Base-by-base conservation (phyloP, 1,140 invertebrate species). In the Hycleus cichorii region DNA sequence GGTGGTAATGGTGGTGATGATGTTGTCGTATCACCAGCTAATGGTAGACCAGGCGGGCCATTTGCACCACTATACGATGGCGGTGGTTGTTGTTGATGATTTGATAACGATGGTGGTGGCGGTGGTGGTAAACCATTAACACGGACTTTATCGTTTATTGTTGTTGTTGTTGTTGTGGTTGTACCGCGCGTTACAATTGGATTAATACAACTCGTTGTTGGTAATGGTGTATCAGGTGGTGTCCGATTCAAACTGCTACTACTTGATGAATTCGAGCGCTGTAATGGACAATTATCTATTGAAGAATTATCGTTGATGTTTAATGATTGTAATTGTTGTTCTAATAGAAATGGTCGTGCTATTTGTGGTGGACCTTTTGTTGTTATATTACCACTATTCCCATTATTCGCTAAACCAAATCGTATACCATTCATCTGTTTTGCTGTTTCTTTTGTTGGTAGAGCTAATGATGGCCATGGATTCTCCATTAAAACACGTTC, bases 201-300 rank as follows among this genome's bases (percentile, higher is more conserved):
- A 42, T 42, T 11, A 4, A 39, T 39, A 39, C 10, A 7, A 7
- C 39, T 11, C 60, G 66, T 27, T 70, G 63, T 57, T 78, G 32
- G 74, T 24, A 73, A 64, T 43, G 73, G 82, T 2, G 83, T 84
- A 47, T 83, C 82, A 0, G 82, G 79, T 0, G 83, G 80, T 0
- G 80, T 78, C 3, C 79, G 78, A 32, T 78, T 78, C 47, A 77
- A 75, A 60, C 78, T 81, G 47, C 78, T 82, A 1, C 79, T 81
- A 64, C 78, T 81, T 47, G 81, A 84, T 27, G 82, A 84, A 38
- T 83, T 83, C 8, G 78, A 80, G 58, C 75, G 76, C 24, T 78
- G 77, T 39, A 78, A 71, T 55, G 69, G 76, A 3, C 74, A 32
- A 32, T 32, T 32, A 32, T 32, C 32, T 32, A 7, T 32, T 32